Evolutionary conservation across 2,888 invertebrate species (phyloP).

Genomic region (Aleiodes testaceus): DNA sequence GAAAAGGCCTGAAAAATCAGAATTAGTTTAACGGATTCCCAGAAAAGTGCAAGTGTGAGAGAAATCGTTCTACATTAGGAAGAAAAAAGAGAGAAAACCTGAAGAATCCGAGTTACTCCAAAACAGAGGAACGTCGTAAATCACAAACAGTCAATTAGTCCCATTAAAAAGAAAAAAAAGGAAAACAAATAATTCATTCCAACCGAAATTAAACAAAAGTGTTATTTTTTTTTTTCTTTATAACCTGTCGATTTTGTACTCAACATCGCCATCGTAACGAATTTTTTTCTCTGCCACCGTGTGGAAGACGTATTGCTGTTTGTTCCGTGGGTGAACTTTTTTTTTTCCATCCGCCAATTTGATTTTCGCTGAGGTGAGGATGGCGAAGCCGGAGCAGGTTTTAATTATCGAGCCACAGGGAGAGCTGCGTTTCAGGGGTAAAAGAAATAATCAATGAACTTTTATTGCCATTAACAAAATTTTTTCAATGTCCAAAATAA

Average conservation of each 20-base stretch:
- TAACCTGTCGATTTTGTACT: constrained; percentile 30
- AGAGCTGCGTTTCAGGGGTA: constrained; percentile 93
- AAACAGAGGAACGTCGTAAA: too few species aligned
- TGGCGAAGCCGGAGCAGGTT: constrained; percentile 85
- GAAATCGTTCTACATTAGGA: constrained; percentile 41
- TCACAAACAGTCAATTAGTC: not conserved
- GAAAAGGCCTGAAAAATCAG: constrained; percentile 60
- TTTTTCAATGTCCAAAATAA: too few species aligned
- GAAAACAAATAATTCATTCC: not conserved
- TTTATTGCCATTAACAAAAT: not conserved
- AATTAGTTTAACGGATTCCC: constrained; percentile 70
- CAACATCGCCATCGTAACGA: constrained; percentile 33
- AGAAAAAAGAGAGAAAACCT: constrained; percentile 36
- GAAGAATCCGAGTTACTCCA: constrained; percentile 7
- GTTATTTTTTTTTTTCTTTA: constrained; percentile 11
- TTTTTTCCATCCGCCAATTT: constrained; percentile 29
- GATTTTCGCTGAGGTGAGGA: constrained; percentile 52
- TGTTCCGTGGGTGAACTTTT: constrained; percentile 32
- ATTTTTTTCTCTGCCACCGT: constrained; percentile 35
- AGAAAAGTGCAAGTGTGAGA: constrained; percentile 60
- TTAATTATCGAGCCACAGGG: constrained; percentile 90
- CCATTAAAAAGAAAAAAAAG: constrained; percentile 8
- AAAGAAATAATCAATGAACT: constrained; percentile 55
- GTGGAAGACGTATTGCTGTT: constrained; percentile 5
- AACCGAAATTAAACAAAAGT: not conserved